Percentiles rank a stretch among this genome's conserved stretches.
Evolutionary conservation across 2,797 vertebrate genomes (phyloP).

Genomic region (Lagorchestes hirsutus): DNA sequence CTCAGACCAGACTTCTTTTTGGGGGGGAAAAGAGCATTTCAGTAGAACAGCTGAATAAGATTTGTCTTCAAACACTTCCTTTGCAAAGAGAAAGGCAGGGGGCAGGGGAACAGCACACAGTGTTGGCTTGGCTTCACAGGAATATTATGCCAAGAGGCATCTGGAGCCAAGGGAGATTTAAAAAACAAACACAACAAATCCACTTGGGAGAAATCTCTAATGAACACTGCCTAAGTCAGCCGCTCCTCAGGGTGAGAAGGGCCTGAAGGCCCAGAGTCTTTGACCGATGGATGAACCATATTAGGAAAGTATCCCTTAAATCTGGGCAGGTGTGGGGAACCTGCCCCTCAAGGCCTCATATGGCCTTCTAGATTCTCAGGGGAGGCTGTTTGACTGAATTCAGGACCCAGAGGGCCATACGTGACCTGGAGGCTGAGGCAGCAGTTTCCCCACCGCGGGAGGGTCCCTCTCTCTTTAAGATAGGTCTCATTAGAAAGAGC

Average conservation of each 20-base stretch:
- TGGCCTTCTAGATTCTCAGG: too few species aligned
- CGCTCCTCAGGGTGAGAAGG: neutral
- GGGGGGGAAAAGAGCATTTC: neutral
- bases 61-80: conserved; percentile 28
- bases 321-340: neutral
- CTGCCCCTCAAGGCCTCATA: too few species aligned
- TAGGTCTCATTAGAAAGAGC: neutral
- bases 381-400: too few species aligned
- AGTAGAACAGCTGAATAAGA: neutral
- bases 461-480: neutral
- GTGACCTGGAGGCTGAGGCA: too few species aligned
- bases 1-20: neutral
- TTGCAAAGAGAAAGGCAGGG: neutral
- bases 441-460: too few species aligned
- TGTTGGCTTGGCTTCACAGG: neutral
- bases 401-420: too few species aligned
- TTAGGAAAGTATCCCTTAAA: neutral
- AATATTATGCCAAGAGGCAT: conserved; percentile 16
- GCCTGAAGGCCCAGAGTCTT: neutral
- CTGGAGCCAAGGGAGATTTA: neutral
- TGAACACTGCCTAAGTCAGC: neutral
- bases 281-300: neutral
- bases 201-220: conserved; percentile 1
- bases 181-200: conserved; percentile 40
- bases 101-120: neutral